These are phyloP conservation scores for Acromyrmex heyeri DNA, from an alignment of 1,140 invertebrate species.

Conservation along the genomic window DNA sequence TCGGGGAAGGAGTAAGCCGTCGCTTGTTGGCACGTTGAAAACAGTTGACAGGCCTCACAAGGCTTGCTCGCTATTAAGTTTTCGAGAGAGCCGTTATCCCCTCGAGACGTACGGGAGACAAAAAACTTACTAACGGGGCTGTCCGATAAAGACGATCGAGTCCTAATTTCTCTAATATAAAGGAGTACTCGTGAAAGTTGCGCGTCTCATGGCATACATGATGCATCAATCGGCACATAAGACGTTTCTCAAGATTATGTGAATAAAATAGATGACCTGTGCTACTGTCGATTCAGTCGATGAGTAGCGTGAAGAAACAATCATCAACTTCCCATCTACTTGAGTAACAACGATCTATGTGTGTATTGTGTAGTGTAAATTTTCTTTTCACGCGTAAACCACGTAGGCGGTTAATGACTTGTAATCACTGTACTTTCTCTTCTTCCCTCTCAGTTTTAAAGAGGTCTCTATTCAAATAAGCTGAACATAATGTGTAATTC, in stretches of 20 bases:
- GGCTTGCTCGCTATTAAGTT: conserved; percentile 50
- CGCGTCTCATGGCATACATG: background rate
- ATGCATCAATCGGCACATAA: background rate
- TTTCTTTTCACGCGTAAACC: conserved; percentile 27
- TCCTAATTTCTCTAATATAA: conserved; percentile 50
- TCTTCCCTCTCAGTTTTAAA: background rate
- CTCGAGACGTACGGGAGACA: conserved; percentile 31
- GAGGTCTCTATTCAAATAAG: background rate
- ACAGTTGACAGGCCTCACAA: conserved; percentile 39
- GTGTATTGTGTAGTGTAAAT: conserved; percentile 30
- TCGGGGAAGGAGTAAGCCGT: conserved; percentile 25
- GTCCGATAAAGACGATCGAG: conserved; percentile 35
- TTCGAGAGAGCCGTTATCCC: conserved; percentile 48
- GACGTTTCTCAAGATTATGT: background rate
- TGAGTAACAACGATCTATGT: conserved; percentile 2
- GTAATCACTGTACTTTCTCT: conserved; percentile 13
- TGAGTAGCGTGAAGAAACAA: conserved; percentile 9
- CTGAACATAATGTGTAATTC: background rate
- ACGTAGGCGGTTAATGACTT: conserved; percentile 8
- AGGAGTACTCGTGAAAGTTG: conserved; percentile 33
- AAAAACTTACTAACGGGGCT: conserved; percentile 27
- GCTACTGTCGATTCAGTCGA: conserved; percentile 3
- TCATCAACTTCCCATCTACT: background rate
- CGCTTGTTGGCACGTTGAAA: conserved; percentile 1
- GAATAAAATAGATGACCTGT: conserved; percentile 28